Conservation (phyloP, 2,113 vertebrate species). For the Prionailurus viverrinus region DNA sequence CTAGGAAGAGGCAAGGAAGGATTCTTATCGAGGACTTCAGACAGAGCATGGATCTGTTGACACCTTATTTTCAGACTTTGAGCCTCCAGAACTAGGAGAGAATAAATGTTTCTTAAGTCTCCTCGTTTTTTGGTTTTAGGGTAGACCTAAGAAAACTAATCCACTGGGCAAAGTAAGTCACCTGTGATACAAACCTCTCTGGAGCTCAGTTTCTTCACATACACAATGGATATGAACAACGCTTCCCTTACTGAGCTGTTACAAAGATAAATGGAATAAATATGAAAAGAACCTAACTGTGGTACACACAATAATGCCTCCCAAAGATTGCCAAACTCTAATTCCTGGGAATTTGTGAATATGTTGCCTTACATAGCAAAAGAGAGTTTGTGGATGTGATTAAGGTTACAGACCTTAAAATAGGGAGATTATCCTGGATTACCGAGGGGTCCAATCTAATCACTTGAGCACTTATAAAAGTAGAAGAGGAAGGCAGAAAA, state of each 20-base stretch:
- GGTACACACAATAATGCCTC: not conserved
- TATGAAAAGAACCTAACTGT: not conserved
- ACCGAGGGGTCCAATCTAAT: not conserved
- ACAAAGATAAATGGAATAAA: not conserved
- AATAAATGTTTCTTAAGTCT: not conserved
- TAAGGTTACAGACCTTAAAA: constrained; percentile 16
- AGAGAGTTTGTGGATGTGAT: not conserved
- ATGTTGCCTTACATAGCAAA: not conserved
- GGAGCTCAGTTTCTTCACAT: not conserved
- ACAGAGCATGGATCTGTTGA: not conserved
- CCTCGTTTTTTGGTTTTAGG: not conserved
- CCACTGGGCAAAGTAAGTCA: not conserved
- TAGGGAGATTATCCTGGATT: constrained; percentile 36
- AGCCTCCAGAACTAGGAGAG: not conserved
- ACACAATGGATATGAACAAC: not conserved
- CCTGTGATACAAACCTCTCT: not conserved
- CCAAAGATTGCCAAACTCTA: not conserved
- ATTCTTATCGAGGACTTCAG: not conserved
- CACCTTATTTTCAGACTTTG: not conserved
- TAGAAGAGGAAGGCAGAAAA: not conserved
- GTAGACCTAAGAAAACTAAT: not conserved
- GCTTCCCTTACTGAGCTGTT: not conserved
- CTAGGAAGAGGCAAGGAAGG: not conserved
- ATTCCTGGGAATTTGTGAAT: not conserved
- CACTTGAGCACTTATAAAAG: not conserved